A percentile compares a stretch with the other conserved stretches of the same genome.
Evolutionary conservation across 2,888 invertebrate genomes (phyloP).

Genomic region (Temnothorax unifasciatus): DNA sequence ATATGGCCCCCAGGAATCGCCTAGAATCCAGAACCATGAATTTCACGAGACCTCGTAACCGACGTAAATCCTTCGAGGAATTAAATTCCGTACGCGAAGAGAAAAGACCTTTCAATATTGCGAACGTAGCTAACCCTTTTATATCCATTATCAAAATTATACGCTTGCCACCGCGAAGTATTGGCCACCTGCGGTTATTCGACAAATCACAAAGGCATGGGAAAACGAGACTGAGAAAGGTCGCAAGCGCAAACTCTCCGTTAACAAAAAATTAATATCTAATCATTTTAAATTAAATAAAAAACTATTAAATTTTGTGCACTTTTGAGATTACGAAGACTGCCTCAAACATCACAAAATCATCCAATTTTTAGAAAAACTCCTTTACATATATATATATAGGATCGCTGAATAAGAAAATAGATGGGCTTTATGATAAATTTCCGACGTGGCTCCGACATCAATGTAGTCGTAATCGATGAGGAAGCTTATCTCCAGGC

Average conservation of each 20-base stretch:
- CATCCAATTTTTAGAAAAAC: neutral
- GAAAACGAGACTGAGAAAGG: slow-evolving; percentile 32
- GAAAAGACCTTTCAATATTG: neutral
- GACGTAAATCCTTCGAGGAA: slow-evolving; percentile 40
- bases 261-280: slow-evolving; percentile 1
- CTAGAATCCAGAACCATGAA: slow-evolving; percentile 47
- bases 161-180: slow-evolving; percentile 34
- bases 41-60: slow-evolving; percentile 47
- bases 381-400: neutral
- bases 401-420: neutral
- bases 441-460: neutral
- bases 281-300: neutral
- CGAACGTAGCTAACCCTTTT: slow-evolving; percentile 40
- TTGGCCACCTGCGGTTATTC: slow-evolving; percentile 29
- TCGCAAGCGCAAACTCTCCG: slow-evolving; percentile 37
- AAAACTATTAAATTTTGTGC: neutral
- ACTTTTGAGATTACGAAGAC: neutral
- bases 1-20: slow-evolving; percentile 38
- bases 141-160: slow-evolving; percentile 69
- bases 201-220: slow-evolving; percentile 64
- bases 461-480: slow-evolving; percentile 9
- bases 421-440: slow-evolving; percentile 1
- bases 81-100: slow-evolving; percentile 25
- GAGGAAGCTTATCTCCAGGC: neutral
- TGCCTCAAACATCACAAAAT: neutral